Percentiles rank a stretch among this genome's conserved stretches.
phyloP scores from a whole-genome alignment of 1,140 invertebrate species.

The Harpegnathos saltator region DNA sequence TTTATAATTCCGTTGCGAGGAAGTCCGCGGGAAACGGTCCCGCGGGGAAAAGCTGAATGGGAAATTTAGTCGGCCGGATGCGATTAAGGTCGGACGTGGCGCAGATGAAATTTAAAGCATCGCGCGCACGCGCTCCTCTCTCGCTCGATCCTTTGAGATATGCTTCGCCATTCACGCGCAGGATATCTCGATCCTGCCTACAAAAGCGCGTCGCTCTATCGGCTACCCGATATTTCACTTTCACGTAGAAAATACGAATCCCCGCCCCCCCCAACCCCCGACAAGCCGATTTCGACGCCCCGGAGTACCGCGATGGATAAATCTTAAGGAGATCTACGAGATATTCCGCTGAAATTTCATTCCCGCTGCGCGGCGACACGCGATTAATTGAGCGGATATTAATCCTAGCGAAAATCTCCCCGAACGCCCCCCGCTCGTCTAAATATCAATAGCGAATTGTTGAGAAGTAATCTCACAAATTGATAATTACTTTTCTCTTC shows the following conservation, averaged over 20 bases:
- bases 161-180: constrained; percentile 26
- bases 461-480: background rate
- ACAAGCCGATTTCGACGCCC: constrained; percentile 25
- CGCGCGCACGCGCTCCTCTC: background rate
- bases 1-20: constrained; percentile 62
- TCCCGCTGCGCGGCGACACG: background rate
- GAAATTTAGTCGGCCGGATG: constrained; percentile 72
- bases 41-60: constrained; percentile 61
- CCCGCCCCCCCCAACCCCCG: no score
- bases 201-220: constrained; percentile 47
- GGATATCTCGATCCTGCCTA: constrained; percentile 49
- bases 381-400: background rate
- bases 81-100: constrained; percentile 68
- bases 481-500: background rate
- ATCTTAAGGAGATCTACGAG: constrained; percentile 9
- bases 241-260: constrained; percentile 33
- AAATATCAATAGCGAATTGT: background rate
- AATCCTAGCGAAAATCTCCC: no score
- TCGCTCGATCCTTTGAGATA: constrained; percentile 59
- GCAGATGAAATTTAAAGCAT: constrained; percentile 73
- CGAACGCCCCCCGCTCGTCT: background rate
- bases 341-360: constrained; percentile 20
- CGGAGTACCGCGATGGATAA: background rate
- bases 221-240: constrained; percentile 41
- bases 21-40: constrained; percentile 64